Evolutionary conservation across 2,797 vertebrate genomes (phyloP).

Genomic region (Furcifer pardalis): DNA sequence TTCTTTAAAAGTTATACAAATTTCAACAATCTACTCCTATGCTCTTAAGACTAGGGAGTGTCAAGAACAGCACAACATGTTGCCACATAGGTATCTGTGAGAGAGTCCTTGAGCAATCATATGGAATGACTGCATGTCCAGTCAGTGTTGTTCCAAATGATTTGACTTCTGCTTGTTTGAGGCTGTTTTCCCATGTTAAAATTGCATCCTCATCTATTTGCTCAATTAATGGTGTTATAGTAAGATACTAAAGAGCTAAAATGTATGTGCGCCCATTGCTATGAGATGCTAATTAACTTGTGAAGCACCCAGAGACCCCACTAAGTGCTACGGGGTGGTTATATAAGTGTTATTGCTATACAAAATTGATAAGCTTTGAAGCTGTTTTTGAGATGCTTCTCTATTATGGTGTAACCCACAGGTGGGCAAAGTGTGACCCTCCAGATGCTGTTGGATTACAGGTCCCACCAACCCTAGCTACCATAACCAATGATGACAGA

Average conservation of each 20-base stretch:
- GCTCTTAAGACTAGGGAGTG: constrained; percentile 50
- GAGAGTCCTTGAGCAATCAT: constrained; percentile 42
- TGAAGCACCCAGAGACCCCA: no score
- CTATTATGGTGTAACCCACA: constrained; percentile 36
- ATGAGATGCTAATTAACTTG: no score
- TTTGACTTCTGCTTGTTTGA: constrained; percentile 60
- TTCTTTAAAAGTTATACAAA: constrained; percentile 46
- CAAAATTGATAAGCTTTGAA: constrained; percentile 47
- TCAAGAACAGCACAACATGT: constrained; percentile 68
- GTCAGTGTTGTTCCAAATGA: constrained; percentile 27
- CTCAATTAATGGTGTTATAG: constrained; percentile 38
- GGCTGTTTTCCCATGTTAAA: constrained; percentile 31
- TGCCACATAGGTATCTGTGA: constrained; percentile 46
- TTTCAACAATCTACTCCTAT: constrained; percentile 3
- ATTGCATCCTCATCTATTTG: constrained; percentile 41
- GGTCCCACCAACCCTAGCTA: no score
- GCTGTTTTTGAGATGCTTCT: no score
- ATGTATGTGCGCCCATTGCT: constrained; percentile 41
- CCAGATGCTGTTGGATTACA: no score
- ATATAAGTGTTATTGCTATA: no score
- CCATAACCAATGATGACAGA: no score
- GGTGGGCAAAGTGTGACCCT: no score
- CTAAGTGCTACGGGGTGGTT: no score
- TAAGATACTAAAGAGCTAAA: constrained; percentile 61
- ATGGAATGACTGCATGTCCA: constrained; percentile 42